phyloP scores from a whole-genome alignment of 2,888 invertebrate species.

The Oscheius sp. region DNA sequence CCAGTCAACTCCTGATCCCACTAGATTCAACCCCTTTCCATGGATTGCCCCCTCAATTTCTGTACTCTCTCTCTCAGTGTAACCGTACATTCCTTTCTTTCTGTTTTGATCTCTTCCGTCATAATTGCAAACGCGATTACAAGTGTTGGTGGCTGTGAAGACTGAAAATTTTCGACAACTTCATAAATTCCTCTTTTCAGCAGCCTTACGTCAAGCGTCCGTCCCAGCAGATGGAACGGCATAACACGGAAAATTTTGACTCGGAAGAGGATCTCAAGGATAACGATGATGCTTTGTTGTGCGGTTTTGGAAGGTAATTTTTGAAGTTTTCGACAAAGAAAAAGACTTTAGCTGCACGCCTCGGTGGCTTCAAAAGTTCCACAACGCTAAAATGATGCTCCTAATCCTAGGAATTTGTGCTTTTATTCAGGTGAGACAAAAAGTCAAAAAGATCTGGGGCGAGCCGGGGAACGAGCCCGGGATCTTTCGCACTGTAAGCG shows the following conservation, averaged over 20 bases:
- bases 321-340: neutral
- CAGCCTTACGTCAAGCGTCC: slow-evolving; percentile 23
- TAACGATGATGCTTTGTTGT: slow-evolving; percentile 57
- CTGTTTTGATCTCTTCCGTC: slow-evolving; percentile 23
- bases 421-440: slow-evolving; percentile 72
- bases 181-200: slow-evolving; percentile 7
- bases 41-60: no score
- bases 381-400: slow-evolving; percentile 70
- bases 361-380: slow-evolving; percentile 68
- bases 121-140: slow-evolving; percentile 33
- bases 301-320: slow-evolving; percentile 61
- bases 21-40: no score
- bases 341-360: slow-evolving; percentile 65
- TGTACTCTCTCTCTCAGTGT: no score
- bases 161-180: neutral
- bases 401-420: slow-evolving; percentile 73
- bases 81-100: slow-evolving; percentile 1
- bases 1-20: no score
- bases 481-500: slow-evolving; percentile 25
- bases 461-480: slow-evolving; percentile 23
- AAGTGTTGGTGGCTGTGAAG: neutral
- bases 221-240: slow-evolving; percentile 51
- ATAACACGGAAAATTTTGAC: slow-evolving; percentile 57
- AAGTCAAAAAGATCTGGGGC: neutral
- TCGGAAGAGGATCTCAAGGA: slow-evolving; percentile 52